phyloP scores from a whole-genome alignment of 2,797 vertebrate genomes.

The Delichon dasypus region DNA sequence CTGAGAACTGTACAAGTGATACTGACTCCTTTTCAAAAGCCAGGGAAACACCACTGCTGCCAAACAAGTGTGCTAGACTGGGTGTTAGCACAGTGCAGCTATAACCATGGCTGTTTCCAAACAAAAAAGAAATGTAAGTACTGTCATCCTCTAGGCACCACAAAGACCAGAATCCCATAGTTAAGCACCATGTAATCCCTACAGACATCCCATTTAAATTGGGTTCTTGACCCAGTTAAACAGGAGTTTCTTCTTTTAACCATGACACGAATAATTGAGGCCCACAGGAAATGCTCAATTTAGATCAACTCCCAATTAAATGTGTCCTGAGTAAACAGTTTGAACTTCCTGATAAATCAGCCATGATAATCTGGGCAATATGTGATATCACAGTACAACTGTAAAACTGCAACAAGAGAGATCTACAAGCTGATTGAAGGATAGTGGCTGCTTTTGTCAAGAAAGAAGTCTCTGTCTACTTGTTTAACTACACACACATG shows the following conservation, averaged over 20 bases:
- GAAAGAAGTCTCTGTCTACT: not conserved
- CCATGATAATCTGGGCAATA: not conserved
- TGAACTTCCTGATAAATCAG: constrained; percentile 18
- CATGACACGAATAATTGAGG: not conserved
- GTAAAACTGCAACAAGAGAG: not conserved
- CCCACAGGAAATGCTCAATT: constrained; percentile 29
- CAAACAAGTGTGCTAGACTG: not conserved
- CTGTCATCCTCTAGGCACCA: not conserved
- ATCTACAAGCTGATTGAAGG: not conserved
- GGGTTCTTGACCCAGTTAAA: constrained; percentile 54
- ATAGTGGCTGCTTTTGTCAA: not conserved
- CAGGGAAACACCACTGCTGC: not conserved
- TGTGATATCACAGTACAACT: not conserved
- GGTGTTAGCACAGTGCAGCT: not conserved
- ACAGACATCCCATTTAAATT: constrained; percentile 21
- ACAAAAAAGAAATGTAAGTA: not conserved
- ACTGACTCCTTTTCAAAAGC: not conserved
- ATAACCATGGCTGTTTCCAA: not conserved
- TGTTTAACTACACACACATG: not conserved
- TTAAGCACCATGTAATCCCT: constrained; percentile 42
- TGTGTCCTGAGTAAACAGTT: not conserved
- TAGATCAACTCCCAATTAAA: constrained; percentile 35
- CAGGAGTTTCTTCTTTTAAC: constrained; percentile 50
- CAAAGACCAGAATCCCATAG: constrained; percentile 7
- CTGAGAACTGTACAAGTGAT: not conserved